Conservation (phyloP, 2,888 invertebrate genomes). For the Xylocampa areola region DNA sequence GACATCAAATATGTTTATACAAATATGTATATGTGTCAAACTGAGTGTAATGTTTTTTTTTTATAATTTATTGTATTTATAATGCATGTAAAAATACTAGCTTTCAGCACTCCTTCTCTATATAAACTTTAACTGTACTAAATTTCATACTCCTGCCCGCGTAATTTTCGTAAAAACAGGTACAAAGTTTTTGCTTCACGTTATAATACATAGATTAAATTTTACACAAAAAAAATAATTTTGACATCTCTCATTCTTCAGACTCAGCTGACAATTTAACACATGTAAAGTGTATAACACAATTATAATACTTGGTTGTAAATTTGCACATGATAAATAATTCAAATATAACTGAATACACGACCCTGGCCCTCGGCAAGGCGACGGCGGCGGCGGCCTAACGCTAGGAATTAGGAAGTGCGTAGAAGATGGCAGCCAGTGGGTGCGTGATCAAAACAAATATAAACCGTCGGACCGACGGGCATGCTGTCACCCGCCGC, state of each 20-base stretch:
- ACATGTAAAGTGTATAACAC: slow-evolving; percentile 16
- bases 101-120: no score
- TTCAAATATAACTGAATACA: slow-evolving; percentile 48
- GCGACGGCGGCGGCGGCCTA: slow-evolving; percentile 49
- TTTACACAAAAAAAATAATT: not conserved
- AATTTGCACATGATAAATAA: slow-evolving; percentile 42
- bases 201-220: no score
- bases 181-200: no score
- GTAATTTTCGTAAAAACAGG: no score
- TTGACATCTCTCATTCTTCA: slow-evolving; percentile 1
- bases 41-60: no score
- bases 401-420: slow-evolving; percentile 70
- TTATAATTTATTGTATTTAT: no score
- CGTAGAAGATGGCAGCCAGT: slow-evolving; percentile 69
- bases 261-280: slow-evolving; percentile 22
- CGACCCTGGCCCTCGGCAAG: slow-evolving; percentile 61
- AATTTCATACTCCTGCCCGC: no score
- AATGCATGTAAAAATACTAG: no score
- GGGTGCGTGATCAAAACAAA: slow-evolving; percentile 77
- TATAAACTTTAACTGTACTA: no score
- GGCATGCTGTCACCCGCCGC: slow-evolving; percentile 65
- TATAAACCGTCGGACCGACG: slow-evolving; percentile 69
- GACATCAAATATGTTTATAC: no score
- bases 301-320: slow-evolving; percentile 18
- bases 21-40: no score